Evolutionary conservation across 2,888 invertebrate species (phyloP), one percentile per base, ranked within the genome.

Genomic region (Isotomurus palustris): DNA sequence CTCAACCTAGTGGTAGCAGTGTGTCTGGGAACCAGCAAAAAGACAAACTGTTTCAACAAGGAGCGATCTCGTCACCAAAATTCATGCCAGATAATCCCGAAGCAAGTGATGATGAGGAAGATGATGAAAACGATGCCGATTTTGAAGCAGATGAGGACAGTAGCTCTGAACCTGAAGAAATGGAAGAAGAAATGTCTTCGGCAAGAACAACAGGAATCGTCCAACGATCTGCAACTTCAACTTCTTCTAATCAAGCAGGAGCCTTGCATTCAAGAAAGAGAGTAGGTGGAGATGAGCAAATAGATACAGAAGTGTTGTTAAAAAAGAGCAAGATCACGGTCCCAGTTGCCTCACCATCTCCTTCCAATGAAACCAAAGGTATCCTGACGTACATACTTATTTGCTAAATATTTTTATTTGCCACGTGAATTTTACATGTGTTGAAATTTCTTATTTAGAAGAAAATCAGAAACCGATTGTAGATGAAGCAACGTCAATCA

Each of bases 51-150:
- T 38, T 38, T 19, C 17, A 38, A 17, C n/a, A n/a, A n/a, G n/a
- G n/a, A n/a, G n/a, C n/a, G n/a, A 6, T 24, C 19, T 21, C 36
- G 22, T 44, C 43, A 19, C 19, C 54, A 1, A 32, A n/a, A 14
- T 44, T 52, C 4, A 27, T 27, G 10, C 4, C 25, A 24, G 50
- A 50, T 38, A 6, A 19, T 14, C 53, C 62, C 19, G 62, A 56
- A 8, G 52, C 57, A 10, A 2, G 24, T 2, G 59, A 62, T 21
- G 62, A 66, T 29, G 58, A 60, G 3, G 62, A 67, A 36, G 62
- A 57, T 5, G 58, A 60, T 40, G 60, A 62, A 8, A 67, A 65
- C 48, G 67, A 67, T 25, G 65, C 66, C 5, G 70, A 70, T 38
- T 53, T 60, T 10, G 62, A 64, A 36, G 55, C 61, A 19, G 61